Percentiles rank a stretch among this genome's conserved stretches.
These are phyloP conservation scores for Amniataba percoides DNA, from an alignment of 2,797 vertebrate species.

Conservation along the genomic window DNA sequence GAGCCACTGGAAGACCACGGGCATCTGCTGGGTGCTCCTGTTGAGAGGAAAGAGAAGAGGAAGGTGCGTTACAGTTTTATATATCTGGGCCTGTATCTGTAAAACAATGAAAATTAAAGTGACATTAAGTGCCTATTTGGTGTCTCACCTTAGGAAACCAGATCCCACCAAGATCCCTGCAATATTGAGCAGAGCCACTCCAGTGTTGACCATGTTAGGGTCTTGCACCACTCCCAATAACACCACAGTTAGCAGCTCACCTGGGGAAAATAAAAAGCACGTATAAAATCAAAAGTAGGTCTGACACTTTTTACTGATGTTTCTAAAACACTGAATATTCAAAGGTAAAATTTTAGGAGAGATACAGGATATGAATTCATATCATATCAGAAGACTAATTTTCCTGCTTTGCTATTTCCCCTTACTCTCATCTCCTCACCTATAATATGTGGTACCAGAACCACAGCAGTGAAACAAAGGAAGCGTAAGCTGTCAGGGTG, in stretches of 20 bases:
- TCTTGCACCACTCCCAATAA: slow-evolving; percentile 92
- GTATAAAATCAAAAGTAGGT: slow-evolving; percentile 2
- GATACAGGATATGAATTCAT: background rate
- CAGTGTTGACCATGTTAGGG: slow-evolving; percentile 92
- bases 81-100: background rate
- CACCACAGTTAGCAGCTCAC: slow-evolving; percentile 91
- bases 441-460: slow-evolving; percentile 90
- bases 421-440: slow-evolving; percentile 81
- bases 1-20: slow-evolving; percentile 89
- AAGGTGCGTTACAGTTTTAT: background rate
- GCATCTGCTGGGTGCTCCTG: slow-evolving; percentile 93
- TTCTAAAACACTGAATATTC: background rate
- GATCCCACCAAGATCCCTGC: slow-evolving; percentile 92
- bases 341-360: background rate
- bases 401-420: background rate
- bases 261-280: slow-evolving; percentile 52
- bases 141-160: slow-evolving; percentile 91
- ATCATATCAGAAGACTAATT: background rate
- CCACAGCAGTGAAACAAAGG: slow-evolving; percentile 90
- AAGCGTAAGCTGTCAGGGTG: slow-evolving; percentile 90
- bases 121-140: background rate
- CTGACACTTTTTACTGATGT: background rate
- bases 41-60: slow-evolving; percentile 9
- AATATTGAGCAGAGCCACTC: slow-evolving; percentile 90
- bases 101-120: background rate